phyloP scores from a whole-genome alignment of 2,797 vertebrate species.

The Anguilla pacifica region DNA sequence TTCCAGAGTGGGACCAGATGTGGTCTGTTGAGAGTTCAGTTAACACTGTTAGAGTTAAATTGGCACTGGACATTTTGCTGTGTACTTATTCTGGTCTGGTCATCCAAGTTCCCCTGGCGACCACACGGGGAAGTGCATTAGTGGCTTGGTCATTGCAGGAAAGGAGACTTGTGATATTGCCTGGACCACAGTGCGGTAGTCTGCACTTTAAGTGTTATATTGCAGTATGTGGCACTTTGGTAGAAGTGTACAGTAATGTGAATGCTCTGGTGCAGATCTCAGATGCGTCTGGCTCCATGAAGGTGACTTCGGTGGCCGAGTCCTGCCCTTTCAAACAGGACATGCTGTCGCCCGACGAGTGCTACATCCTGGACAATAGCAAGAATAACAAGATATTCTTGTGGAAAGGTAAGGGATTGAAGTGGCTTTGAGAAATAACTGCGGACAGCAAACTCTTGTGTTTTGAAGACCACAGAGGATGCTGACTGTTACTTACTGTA shows the following conservation, averaged over 20 bases:
- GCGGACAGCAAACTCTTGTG: neutral
- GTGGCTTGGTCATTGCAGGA: neutral
- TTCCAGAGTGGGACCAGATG: too few species aligned
- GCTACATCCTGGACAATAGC: conserved; percentile 74
- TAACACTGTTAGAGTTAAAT: too few species aligned
- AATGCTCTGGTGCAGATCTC: conserved; percentile 64
- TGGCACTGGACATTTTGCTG: too few species aligned
- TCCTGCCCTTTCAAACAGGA: conserved; percentile 69
- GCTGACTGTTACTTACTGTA: conserved; percentile 37
- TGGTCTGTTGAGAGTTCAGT: too few species aligned
- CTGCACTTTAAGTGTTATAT: neutral
- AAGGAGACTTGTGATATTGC: neutral
- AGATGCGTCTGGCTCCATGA: conserved; percentile 66
- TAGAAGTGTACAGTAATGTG: neutral
- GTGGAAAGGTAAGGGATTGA: conserved; percentile 72
- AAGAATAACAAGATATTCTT: conserved; percentile 64
- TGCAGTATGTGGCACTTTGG: neutral
- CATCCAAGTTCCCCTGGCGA: neutral
- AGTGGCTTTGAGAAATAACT: neutral
- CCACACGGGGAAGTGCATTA: neutral
- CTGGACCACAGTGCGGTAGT: neutral
- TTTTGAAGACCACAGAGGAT: neutral
- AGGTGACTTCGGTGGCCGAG: conserved; percentile 52
- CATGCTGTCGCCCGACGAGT: conserved; percentile 63
- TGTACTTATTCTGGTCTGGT: neutral